phyloP scores from a whole-genome alignment of 2,888 invertebrate species.

The Alitta virens region DNA sequence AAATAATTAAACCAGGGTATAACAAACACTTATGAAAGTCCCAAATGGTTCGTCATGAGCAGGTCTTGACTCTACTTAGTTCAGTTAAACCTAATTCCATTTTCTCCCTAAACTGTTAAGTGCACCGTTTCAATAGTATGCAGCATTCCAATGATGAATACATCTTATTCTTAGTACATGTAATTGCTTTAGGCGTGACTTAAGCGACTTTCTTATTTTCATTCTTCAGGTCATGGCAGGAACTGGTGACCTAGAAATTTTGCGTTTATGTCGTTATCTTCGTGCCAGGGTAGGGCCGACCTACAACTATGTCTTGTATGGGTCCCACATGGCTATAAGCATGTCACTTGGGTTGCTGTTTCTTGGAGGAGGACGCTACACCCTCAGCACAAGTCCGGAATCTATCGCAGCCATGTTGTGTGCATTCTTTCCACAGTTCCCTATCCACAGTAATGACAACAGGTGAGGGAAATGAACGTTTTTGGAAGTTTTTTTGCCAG shows the following conservation, averaged over 20 bases:
- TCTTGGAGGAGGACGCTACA: conserved; percentile 81
- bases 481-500: no score
- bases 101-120: no score
- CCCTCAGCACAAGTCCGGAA: conserved; percentile 67
- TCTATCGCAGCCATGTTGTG: conserved; percentile 87
- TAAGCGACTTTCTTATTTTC: neutral
- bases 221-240: conserved; percentile 77
- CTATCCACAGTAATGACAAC: conserved; percentile 91
- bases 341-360: conserved; percentile 91
- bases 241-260: conserved; percentile 79
- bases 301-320: conserved; percentile 70
- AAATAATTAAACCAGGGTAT: no score
- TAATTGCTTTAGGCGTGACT: no score
- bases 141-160: no score
- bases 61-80: no score
- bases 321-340: conserved; percentile 91
- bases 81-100: no score
- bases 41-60: no score
- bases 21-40: no score
- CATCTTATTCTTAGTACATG: no score
- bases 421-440: conserved; percentile 95
- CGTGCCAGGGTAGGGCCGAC: conserved; percentile 70
- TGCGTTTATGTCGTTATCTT: conserved; percentile 81
- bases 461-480: no score
- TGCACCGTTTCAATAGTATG: no score